phyloP scores from a whole-genome alignment of 2,888 invertebrate genomes.

The Dasysyrphus albostriatus region DNA sequence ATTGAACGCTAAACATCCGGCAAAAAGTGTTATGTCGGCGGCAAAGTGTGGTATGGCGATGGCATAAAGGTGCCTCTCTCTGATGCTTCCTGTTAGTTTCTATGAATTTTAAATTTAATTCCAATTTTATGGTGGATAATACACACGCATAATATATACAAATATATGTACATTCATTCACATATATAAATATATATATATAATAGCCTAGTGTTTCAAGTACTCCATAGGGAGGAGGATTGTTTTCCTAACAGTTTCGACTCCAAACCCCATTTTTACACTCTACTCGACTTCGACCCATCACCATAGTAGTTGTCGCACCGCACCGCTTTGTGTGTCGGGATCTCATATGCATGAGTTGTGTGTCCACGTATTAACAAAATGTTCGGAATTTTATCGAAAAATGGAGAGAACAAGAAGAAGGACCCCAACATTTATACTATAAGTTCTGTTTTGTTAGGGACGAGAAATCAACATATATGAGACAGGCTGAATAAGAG shows the following conservation, averaged over 20 bases:
- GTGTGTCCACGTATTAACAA: conserved; percentile 75
- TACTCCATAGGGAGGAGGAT: neutral
- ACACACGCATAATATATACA: conserved; percentile 6
- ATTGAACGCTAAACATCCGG: conserved; percentile 69
- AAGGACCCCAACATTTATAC: conserved; percentile 42
- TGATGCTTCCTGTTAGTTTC: conserved; percentile 65
- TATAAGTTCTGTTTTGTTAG: conserved; percentile 39
- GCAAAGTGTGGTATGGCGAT: neutral
- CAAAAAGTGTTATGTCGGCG: conserved; percentile 46
- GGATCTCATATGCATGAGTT: conserved; percentile 63
- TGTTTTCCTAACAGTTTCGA: neutral
- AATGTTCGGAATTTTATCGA: conserved; percentile 73
- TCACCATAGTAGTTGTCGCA: conserved; percentile 1
- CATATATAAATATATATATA: too few species aligned
- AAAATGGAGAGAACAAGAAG: conserved; percentile 44
- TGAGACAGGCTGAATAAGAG: conserved; percentile 32
- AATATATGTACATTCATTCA: neutral
- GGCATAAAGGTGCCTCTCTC: conserved; percentile 44
- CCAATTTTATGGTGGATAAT: conserved; percentile 70
- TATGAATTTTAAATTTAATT: conserved; percentile 76
- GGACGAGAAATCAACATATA: conserved; percentile 62
- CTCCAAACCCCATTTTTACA: neutral
- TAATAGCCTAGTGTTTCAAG: neutral
- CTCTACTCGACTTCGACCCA: neutral
- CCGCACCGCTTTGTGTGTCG: conserved; percentile 24